Percentiles rank a stretch among this genome's conserved stretches.
Evolutionary conservation across 37 sponge, comb jelly and placozoan species (phyloP).

Genomic region (Axinella damicornis): DNA sequence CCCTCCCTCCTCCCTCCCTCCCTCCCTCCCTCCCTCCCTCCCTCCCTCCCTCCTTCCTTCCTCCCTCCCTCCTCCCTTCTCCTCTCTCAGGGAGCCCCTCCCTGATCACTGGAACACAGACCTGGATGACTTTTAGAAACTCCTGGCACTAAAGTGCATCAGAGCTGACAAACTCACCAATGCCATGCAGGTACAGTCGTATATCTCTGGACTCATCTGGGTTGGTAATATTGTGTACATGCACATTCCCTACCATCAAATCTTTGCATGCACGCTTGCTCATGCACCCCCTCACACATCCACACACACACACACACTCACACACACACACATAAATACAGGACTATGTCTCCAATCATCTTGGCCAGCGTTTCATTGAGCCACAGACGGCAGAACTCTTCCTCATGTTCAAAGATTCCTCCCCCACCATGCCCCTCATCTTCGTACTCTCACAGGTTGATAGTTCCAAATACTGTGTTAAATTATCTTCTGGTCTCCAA

Average conservation of each 20-base stretch:
- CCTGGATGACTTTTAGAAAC: constrained; percentile 89
- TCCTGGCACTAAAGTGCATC: constrained; percentile 88
- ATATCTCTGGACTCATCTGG: too few species aligned
- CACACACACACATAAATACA: constrained; percentile 15
- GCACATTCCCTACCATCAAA: too few species aligned
- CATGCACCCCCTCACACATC: too few species aligned
- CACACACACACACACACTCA: constrained; percentile 10
- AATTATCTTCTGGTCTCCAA: too few species aligned
- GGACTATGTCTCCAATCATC: constrained; percentile 86
- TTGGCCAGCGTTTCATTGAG: constrained; percentile 97
- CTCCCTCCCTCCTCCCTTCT: background rate
- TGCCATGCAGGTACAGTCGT: constrained; percentile 99
- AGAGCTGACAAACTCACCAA: constrained; percentile 94
- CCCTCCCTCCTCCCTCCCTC: too few species aligned
- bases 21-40: background rate
- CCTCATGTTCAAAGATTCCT: constrained; percentile 90
- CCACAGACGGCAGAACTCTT: constrained; percentile 94
- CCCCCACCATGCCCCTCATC: constrained; percentile 94
- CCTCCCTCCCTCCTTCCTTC: too few species aligned
- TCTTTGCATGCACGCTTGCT: too few species aligned
- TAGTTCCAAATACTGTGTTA: too few species aligned
- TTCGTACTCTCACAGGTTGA: constrained; percentile 93
- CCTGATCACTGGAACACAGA: constrained; percentile 92
- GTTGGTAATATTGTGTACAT: too few species aligned
- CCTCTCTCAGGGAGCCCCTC: constrained; percentile 82